A percentile compares a stretch with the other conserved stretches of the same genome.
Evolutionary conservation across 2,113 vertebrate genomes (phyloP).

Genomic region (Xiphias gladius): DNA sequence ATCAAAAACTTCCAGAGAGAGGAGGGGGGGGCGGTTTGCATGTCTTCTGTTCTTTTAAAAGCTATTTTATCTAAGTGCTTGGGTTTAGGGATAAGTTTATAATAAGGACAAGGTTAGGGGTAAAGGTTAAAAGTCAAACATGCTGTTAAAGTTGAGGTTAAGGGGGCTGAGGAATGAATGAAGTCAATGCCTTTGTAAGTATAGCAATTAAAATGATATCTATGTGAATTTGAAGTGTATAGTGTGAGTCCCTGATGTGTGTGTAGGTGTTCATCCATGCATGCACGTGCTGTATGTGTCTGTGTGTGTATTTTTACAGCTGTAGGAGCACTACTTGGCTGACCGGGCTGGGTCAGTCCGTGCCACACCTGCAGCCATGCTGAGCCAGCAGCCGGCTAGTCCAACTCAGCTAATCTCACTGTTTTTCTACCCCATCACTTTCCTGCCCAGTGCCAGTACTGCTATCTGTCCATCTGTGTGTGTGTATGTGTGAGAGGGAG

Average conservation of each 20-base stretch:
- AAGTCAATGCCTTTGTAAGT: constrained; percentile 1
- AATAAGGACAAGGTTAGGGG: constrained; percentile 46
- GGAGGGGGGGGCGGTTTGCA: background rate
- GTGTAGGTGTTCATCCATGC: constrained; percentile 8
- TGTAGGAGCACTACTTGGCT: constrained; percentile 68
- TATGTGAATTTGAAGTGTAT: background rate
- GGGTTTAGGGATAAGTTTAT: constrained; percentile 41
- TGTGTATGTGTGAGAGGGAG: constrained; percentile 16
- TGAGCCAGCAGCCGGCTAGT: constrained; percentile 73
- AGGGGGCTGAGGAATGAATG: constrained; percentile 23
- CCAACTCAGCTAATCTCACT: constrained; percentile 68
- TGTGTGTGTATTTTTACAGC: constrained; percentile 81
- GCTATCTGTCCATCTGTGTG: constrained; percentile 50
- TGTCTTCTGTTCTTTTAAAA: constrained; percentile 15
- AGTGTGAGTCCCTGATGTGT: constrained; percentile 4
- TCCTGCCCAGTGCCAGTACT: constrained; percentile 45
- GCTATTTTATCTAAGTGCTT: constrained; percentile 23
- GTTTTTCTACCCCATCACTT: constrained; percentile 68
- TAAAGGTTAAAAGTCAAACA: constrained; percentile 52
- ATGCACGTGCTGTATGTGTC: constrained; percentile 39
- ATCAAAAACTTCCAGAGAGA: background rate
- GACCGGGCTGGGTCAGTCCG: constrained; percentile 61
- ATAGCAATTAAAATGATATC: background rate
- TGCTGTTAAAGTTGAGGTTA: constrained; percentile 33
- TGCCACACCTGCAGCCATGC: constrained; percentile 82